Evolutionary conservation across 2,888 invertebrate species (phyloP).

Genomic region (Mythimna albipuncta): DNA sequence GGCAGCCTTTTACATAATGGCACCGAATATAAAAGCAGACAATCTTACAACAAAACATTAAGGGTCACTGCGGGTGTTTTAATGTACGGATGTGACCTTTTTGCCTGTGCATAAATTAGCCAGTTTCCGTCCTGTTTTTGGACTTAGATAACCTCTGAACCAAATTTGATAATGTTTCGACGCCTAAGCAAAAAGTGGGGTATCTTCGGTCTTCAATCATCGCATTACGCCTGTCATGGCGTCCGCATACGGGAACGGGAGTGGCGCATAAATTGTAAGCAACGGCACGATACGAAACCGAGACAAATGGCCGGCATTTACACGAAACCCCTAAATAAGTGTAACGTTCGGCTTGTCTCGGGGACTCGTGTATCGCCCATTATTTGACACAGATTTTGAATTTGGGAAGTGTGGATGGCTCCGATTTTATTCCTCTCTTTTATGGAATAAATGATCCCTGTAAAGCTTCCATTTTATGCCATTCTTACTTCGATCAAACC

Average conservation of each 20-base stretch:
- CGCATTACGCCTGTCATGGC: constrained; percentile 58
- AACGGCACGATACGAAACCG: constrained; percentile 42
- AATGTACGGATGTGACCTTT: constrained; percentile 42
- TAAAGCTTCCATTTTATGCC: constrained; percentile 23
- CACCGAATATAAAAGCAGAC: constrained; percentile 12
- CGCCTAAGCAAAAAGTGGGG: constrained; percentile 47
- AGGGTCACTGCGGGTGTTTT: constrained; percentile 32
- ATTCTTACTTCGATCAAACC: constrained; percentile 10
- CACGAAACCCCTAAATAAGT: constrained; percentile 56
- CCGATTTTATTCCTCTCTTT: constrained; percentile 26
- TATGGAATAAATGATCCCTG: constrained; percentile 15
- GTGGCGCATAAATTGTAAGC: constrained; percentile 56
- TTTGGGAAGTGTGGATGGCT: constrained; percentile 25
- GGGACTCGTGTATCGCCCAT: constrained; percentile 18
- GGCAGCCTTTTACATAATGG: constrained; percentile 10
- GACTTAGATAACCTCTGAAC: constrained; percentile 28
- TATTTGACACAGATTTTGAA: constrained; percentile 44
- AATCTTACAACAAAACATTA: constrained; percentile 31
- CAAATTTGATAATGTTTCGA: constrained; percentile 43
- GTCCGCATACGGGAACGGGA: constrained; percentile 45
- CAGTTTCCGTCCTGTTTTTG: constrained; percentile 37
- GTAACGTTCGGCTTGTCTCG: constrained; percentile 50
- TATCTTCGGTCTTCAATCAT: constrained; percentile 62
- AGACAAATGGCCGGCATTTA: constrained; percentile 63
- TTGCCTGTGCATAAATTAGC: constrained; percentile 43